These are phyloP conservation scores for Sebastes iracundus DNA, from an alignment of 2,797 vertebrate genomes.

Conservation along the genomic window DNA sequence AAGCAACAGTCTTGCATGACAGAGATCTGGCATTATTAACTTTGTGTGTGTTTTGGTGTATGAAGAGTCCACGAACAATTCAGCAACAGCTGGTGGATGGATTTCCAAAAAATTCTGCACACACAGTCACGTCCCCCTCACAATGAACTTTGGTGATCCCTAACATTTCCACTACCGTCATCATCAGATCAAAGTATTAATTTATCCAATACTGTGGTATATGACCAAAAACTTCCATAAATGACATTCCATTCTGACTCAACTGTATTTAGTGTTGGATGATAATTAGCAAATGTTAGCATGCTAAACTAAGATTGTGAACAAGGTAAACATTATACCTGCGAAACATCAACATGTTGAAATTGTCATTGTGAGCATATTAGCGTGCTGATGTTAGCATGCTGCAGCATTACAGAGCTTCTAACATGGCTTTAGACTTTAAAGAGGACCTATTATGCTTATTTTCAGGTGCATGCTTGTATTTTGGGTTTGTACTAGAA, in stretches of 20 bases:
- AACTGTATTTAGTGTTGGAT: neutral
- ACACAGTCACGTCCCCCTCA: neutral
- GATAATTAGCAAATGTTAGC: neutral
- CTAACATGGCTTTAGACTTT: too few relatives aligned
- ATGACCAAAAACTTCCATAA: neutral
- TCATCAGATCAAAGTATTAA: neutral
- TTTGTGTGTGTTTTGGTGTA: neutral
- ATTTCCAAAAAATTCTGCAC: neutral
- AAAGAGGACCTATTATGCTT: too few relatives aligned
- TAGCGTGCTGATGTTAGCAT: too few relatives aligned
- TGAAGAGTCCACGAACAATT: constrained; percentile 5
- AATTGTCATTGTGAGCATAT: neutral
- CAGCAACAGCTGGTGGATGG: neutral
- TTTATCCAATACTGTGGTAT: neutral
- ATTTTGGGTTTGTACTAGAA: too few relatives aligned
- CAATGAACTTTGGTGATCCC: neutral
- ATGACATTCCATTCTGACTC: neutral
- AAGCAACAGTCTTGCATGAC: constrained; percentile 2
- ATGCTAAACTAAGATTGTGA: neutral
- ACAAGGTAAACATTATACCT: neutral
- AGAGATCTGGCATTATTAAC: constrained; percentile 2
- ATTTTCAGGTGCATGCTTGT: too few relatives aligned
- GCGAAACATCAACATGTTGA: neutral
- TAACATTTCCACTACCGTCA: neutral
- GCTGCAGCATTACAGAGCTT: too few relatives aligned